Base-by-base conservation (phyloP, 2,888 invertebrate species). In the Hydropsyche betteni region DNA sequence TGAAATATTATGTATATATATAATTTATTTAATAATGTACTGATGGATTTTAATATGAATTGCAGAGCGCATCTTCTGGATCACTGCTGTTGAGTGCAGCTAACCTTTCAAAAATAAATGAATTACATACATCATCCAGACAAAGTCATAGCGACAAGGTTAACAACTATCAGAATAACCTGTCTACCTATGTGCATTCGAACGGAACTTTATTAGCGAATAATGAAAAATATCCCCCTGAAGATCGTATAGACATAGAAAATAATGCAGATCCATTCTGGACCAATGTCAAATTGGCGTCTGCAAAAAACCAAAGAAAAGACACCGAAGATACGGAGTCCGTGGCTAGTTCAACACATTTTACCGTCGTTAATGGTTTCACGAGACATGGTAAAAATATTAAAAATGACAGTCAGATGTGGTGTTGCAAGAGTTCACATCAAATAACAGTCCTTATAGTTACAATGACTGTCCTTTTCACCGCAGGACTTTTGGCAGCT, bases 301-400 rank as follows among this genome's bases (percentile, higher is more conserved):
- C 79, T 16, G 76, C 58, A 12, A 78, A 78, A 68, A 75, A 75
- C 72, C 79, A 76, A 74, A 75, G 78, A 74, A 44, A 38, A 69
- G 75, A 75, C 44, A 51, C 50, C 33, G 84, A 84, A 64, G 94
- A 94, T 83, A 89, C 90, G 71, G 89, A 90, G 76, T 94, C 94
- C 53, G 88, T 94, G 77, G 94, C 94, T 73, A 94, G 94, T 85
- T 94, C 94, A 78, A 94, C 93, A 82, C 94, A 95, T 84, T 95
- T 95, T 83, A 95, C 95, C 10, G 93, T 95, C 74, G 92, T 95
- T 77, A 94, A 94, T 83, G 93, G 93, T 74, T 90, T 92, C 81
- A 90, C 90, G 74, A 89, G 91, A 81, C 88, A 89, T 78, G 83
- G 84, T 71, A 89, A 90, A 82, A 86, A 89, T 78, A 88, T 87